Evolutionary conservation across 2,113 vertebrate species (phyloP), one percentile per base, ranked within the genome.

Genomic region (Chunga burmeisteri): DNA sequence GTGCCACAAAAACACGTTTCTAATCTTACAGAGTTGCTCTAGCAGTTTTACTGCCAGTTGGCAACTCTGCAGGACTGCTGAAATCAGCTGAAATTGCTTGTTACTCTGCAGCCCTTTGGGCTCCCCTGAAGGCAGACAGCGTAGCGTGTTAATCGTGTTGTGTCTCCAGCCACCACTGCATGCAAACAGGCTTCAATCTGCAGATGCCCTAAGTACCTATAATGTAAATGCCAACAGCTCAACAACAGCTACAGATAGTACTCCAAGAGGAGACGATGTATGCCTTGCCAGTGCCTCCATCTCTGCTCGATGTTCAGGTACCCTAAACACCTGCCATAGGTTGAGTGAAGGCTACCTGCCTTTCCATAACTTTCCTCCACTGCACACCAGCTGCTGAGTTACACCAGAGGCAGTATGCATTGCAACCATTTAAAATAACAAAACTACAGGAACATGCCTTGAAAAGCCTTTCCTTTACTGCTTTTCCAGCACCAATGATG

Each of bases 71-170:
- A 58, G 50, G 22, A 44, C 50, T 81, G 36, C 74, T 81, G 63
- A 72, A 58, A 59, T n/a, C 44, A 77, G 12, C 38, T 58, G 40
- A 56, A 16, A 18, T 71, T 81, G 30, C 50, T 59, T 1, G 0
- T 17, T 36, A 11, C 3, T 38, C 56, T 65, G 70, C 62, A 63
- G 20, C 21, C 8, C n/a, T 59, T 38, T 25, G n/a, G 40, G 65
- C 15, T 72, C 9, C 50, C 46, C 22, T 42, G 26, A 38, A 63
- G 38, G 61, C 34, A 58, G 46, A 30, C 20, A 46, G 22, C 36
- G 38, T 5, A 42, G 53, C 17, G 7, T 13, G n/a, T 42, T 23
- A 50, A 68, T 36, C 0, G 0, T 50, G n/a, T 20, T 27, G 47
- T 14, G 26, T 23, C 66, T 67, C 36, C 66, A 78, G n/a, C 38